These are phyloP conservation scores for Uloborus plumipes DNA, from an alignment of 2,888 invertebrate genomes.

Conservation along the genomic window DNA sequence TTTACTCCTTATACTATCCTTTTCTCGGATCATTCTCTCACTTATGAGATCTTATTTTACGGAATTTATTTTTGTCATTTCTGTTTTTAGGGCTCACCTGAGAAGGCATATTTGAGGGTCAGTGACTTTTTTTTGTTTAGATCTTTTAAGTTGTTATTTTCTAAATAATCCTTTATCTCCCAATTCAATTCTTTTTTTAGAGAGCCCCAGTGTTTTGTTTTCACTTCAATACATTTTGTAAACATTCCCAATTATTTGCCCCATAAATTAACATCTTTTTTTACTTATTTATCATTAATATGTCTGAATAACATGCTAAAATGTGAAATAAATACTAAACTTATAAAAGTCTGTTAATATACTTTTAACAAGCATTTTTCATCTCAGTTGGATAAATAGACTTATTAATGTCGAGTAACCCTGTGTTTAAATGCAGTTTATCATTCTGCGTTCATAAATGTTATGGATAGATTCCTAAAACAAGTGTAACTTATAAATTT, in stretches of 20 bases:
- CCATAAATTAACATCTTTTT: neutral
- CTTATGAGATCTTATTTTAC: neutral
- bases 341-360: too few relatives aligned
- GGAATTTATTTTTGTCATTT: constrained; percentile 14
- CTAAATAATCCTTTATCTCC: too few relatives aligned
- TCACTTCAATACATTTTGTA: constrained; percentile 19
- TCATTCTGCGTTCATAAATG: too few relatives aligned
- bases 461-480: too few relatives aligned
- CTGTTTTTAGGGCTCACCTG: constrained; percentile 34
- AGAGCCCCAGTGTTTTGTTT: constrained; percentile 20
- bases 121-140: constrained; percentile 20
- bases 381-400: too few relatives aligned
- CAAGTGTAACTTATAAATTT: too few relatives aligned
- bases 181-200: neutral
- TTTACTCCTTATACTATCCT: neutral
- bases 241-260: neutral
- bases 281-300: neutral
- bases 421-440: too few relatives aligned
- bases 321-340: too few relatives aligned
- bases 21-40: neutral
- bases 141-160: constrained; percentile 3
- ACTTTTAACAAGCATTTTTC: too few relatives aligned
- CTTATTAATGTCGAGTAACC: too few relatives aligned
- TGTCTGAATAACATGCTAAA: too few relatives aligned
- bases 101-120: constrained; percentile 29